Base-by-base conservation (phyloP, 2,113 vertebrate species). In the Sminthopsis crassicaudata region DNA sequence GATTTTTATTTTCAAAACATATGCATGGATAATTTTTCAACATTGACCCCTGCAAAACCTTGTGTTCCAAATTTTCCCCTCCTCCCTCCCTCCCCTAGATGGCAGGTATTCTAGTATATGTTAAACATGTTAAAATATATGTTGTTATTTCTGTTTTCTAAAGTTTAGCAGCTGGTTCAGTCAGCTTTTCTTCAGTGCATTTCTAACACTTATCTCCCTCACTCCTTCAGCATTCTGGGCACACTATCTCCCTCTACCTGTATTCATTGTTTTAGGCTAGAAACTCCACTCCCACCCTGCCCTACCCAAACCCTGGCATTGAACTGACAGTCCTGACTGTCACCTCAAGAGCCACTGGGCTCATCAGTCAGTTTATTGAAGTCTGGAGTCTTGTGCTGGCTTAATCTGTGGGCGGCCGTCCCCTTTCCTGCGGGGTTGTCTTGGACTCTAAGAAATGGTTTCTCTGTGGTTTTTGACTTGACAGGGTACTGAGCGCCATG, bases 401-500 rank as follows among this genome's bases (percentile, higher is more conserved):
- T 16, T 57, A 27, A 27, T 67, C 26, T 42, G 14, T 36, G 27
- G 48, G 22, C 0, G 42, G 93, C 26, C 94, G 88, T 53, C 36
- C 84, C 93, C 12, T 60, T 42, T 50, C 16, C 90, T 0, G 4
- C 8, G 23, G 48, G 52, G 12, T 19, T 26, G 89, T 94, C 57
- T 93, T 52, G 60, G 46, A 8, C 54, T 50, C 84, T 76, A 42
- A 23, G 42, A 60, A 25, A 14, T 23, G 60, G 7, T 94, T 67
- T n/a, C 8, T 24, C 95, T 60, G 53, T 98, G 12, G 19, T 90
- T 97, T 95, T 95, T 98, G 53, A 53, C 24, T 96, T 46, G 55
- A 36, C 96, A 99, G 99, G 97, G 97, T 91, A 54, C 95, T 91
- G 93, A 94, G 95, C 98, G 99, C 88, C 96, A 57, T 1, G 97